These are phyloP conservation scores for Pithecia hirsuta DNA, from an alignment of 2,797 vertebrate species.

Conservation along the genomic window DNA sequence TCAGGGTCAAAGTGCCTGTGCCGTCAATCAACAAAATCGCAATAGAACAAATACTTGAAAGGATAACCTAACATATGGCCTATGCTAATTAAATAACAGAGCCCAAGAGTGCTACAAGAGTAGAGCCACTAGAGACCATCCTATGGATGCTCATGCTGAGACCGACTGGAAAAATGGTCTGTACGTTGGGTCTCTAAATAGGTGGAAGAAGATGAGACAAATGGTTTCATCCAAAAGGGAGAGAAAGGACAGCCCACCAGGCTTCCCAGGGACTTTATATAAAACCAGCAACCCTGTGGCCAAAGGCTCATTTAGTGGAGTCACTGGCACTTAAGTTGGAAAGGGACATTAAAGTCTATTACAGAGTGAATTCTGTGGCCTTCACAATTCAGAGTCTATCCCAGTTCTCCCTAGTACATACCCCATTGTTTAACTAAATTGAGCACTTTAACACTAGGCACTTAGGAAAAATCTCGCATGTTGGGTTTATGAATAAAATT, in stretches of 20 bases:
- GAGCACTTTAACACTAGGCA: background rate
- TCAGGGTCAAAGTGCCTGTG: background rate
- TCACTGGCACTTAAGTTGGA: background rate
- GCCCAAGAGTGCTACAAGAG: background rate
- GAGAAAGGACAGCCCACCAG: background rate
- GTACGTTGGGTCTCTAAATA: background rate
- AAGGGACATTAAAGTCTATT: background rate
- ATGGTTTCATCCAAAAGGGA: background rate
- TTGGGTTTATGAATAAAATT: background rate
- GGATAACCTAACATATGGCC: background rate
- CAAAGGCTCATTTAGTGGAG: background rate
- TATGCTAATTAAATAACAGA: background rate
- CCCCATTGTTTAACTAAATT: background rate
- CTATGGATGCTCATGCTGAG: background rate
- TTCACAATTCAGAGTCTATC: background rate
- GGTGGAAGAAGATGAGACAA: background rate
- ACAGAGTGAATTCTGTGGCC: background rate
- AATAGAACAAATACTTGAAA: background rate
- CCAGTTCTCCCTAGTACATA: background rate
- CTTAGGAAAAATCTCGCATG: background rate
- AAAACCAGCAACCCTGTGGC: background rate
- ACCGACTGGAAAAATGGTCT: background rate
- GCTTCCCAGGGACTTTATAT: background rate
- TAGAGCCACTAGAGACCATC: background rate
- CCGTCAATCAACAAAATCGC: slow-evolving; percentile 15